Evolutionary conservation across 2,888 invertebrate genomes (phyloP).

Genomic region (Cloeon dipterum): DNA sequence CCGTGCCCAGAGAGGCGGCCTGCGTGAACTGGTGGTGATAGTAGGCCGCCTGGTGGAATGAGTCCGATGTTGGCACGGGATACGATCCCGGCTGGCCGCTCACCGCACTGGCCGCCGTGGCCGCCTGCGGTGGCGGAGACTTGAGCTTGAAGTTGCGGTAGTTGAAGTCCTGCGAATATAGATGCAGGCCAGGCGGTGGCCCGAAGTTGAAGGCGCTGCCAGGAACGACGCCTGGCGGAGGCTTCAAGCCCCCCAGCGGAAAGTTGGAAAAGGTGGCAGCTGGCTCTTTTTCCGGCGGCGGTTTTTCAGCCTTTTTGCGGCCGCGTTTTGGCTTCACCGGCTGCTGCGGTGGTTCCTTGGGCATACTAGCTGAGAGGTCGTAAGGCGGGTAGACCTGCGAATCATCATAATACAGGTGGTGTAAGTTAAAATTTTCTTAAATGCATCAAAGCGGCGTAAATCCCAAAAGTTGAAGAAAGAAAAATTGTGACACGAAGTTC

Average conservation of each 20-base stretch:
- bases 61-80: not conserved
- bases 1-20: constrained; percentile 18
- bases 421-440: too few relatives aligned
- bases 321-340: constrained; percentile 8
- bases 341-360: constrained; percentile 16
- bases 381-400: constrained; percentile 16
- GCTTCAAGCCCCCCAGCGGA: constrained; percentile 20
- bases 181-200: constrained; percentile 16
- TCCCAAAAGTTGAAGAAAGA: too few relatives aligned
- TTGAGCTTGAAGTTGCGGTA: not conserved
- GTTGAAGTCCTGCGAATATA: not conserved
- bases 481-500: too few relatives aligned
- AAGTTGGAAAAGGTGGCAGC: constrained; percentile 25
- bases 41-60: not conserved
- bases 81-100: not conserved
- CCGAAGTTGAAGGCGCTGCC: constrained; percentile 72
- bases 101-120: not conserved
- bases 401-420: too few relatives aligned
- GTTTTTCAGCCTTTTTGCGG: constrained; percentile 7
- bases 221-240: constrained; percentile 33
- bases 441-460: too few relatives aligned
- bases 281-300: constrained; percentile 14
- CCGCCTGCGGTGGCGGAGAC: not conserved
- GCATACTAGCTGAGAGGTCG: constrained; percentile 16
- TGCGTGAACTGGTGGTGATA: not conserved